Evolutionary conservation across 2,113 vertebrate genomes (phyloP).

Genomic region (Melanocharis versteri): DNA sequence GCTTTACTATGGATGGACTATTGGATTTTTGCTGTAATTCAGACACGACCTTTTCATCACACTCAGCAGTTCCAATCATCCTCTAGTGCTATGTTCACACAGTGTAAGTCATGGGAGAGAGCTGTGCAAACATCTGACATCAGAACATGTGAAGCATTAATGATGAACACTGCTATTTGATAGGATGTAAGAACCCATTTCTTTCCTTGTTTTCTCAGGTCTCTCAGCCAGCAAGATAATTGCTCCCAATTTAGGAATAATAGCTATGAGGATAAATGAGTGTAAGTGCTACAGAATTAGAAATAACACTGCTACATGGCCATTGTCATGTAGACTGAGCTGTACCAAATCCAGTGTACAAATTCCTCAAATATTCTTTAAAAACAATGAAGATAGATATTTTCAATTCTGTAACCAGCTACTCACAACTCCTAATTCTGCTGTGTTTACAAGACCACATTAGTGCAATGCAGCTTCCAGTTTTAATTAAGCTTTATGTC

Average conservation of each 20-base stretch:
- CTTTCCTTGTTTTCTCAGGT: background rate
- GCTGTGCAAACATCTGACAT: background rate
- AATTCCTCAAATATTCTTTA: background rate
- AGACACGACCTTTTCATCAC: background rate
- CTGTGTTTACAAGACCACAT: background rate
- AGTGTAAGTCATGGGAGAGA: background rate
- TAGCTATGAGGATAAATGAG: background rate
- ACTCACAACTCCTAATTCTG: background rate
- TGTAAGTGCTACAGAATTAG: background rate
- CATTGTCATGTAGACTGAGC: background rate
- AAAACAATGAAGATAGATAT: background rate
- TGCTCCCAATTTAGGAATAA: background rate
- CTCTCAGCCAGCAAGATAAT: background rate
- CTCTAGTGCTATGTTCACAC: background rate
- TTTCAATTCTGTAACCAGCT: background rate
- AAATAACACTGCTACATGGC: background rate
- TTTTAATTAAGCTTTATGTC: background rate
- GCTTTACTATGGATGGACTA: background rate
- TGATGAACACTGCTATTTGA: background rate
- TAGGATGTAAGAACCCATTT: background rate
- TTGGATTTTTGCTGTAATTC: background rate
- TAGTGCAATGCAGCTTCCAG: background rate
- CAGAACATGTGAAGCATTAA: background rate
- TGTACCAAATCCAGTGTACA: background rate
- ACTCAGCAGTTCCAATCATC: background rate